Evolutionary conservation across 2,113 vertebrate genomes (phyloP), one percentile per base, ranked within the genome.

Genomic region (Corythornis cristatus): DNA sequence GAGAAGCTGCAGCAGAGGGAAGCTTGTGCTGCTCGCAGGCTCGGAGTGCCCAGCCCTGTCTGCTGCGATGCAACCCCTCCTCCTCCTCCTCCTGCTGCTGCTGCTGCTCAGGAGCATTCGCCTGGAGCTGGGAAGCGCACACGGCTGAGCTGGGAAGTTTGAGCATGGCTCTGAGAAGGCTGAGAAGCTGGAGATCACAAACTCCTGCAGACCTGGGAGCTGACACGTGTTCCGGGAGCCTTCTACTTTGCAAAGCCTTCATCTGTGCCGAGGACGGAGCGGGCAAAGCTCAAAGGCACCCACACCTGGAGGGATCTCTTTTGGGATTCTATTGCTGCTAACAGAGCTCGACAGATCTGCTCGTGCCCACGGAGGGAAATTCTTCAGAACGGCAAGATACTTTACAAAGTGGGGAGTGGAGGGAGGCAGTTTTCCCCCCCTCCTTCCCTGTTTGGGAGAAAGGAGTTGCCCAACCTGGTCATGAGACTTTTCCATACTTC

Each of bases 381-480:
- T 15, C 74, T 35, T 11, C 9, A 0, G 13, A 31, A 48, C 67
- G 3, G n/a, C 42, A 7, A 4, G 72, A 35, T 4, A 0, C 37
- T 50, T 33, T 42, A 2, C 4, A 1, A 4, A 71, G 56, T 0
- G 7, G 51, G 85, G 33, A 53, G 70, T 20, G 67, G 64, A 81
- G 68, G 42, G 54, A 50, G 68, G 57, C 42, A n/a, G 43, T 2
- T 64, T 19, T 15, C 31, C 48, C n/a, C 54, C 81, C 86, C 81
- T 68, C 93, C 90, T 86, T n/a, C 66, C 15, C 46, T 13, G 61
- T 25, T 3, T 15, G 76, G 29, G 83, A 81, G 89, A 70, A 96
- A 93, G 95, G 92, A 96, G 94, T 33, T 93, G 87, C 87, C 96
- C 89, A 72, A 83, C 40, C 89, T 83, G 85, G 76, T 95, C 91